Conservation (phyloP, 2,888 invertebrate species). For the Pachymerium ferrugineum region DNA sequence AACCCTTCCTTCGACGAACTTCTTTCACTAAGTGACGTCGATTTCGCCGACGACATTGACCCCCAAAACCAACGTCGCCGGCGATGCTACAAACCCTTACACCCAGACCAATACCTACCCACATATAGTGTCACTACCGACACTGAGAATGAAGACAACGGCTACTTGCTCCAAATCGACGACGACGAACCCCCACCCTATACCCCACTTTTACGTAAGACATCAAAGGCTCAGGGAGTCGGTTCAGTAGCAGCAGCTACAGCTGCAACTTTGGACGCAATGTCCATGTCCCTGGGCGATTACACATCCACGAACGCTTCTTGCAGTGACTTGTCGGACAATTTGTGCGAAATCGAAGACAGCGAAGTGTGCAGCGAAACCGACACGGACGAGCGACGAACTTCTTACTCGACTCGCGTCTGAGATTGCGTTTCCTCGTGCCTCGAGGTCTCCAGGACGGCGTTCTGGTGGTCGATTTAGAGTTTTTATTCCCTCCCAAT, state of each 20-base stretch:
- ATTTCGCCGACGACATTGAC: conserved; percentile 42
- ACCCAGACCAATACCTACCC: conserved; percentile 78
- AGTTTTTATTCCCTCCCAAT: not conserved
- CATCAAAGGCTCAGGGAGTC: not conserved
- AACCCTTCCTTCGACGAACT: conserved; percentile 49
- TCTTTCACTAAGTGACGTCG: conserved; percentile 43
- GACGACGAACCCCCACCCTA: conserved; percentile 43
- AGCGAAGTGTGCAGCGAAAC: conserved; percentile 46
- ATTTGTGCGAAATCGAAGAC: conserved; percentile 83
- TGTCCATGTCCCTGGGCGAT: conserved; percentile 61
- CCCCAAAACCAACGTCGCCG: conserved; percentile 60
- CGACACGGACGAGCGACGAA: conserved; percentile 37
- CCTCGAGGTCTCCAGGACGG: not conserved
- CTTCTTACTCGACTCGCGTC: conserved; percentile 20
- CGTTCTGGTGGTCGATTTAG: not conserved
- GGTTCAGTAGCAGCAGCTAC: not conserved
- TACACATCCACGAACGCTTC: conserved; percentile 57
- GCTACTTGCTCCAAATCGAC: conserved; percentile 32
- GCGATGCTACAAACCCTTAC: conserved; percentile 49
- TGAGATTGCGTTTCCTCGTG: too few relatives aligned
- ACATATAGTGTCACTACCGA: conserved; percentile 52
- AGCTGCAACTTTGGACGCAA: conserved; percentile 54
- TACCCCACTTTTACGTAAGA: conserved; percentile 42
- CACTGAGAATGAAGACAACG: conserved; percentile 43
- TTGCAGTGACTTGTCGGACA: conserved; percentile 78